Evolutionary conservation across 2,888 invertebrate species (phyloP), one percentile per base, ranked within the genome.

Genomic region (Zele albiditarsus): DNA sequence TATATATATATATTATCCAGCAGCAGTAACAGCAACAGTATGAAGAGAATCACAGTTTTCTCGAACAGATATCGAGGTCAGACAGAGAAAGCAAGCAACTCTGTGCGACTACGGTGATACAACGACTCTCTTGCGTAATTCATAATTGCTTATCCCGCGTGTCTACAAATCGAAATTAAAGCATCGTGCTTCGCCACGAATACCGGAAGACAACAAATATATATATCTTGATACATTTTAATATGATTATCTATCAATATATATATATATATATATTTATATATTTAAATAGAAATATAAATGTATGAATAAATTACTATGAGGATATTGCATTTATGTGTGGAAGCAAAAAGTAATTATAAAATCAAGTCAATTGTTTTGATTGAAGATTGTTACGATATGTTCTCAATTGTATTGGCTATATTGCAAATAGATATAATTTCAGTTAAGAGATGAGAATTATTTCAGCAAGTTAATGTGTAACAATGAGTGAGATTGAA

Each of bases 41-140:
- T 8, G 65, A 69, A 71, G 76, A 75, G 78, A 80, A 83, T 82
- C 81, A 79, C 77, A 77, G 79, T 82, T 82, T 80, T 81, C 81
- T 84, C 82, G 81, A 80, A 79, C 77, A 82, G 80, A 82, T 84
- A 88, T 88, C 82, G 84, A 83, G 86, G 87, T 86, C 87, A 84
- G 82, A 84, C 85, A 85, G 87, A 87, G 87, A 87, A 87, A 88
- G 88, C 86, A 84, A 84, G 83, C 80, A 78, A 73, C 77, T 79
- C 77, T 77, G 70, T 78, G 42, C 71, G 78, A 53, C 53, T 53
- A 20, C 80, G 79, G 82, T 83, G 83, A 84, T 84, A 85, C 85
- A 82, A 85, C 53, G 82, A 78, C 73, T 38, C 20, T 78, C 81
- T 87, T 86, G 82, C 82, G 85, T 82, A 85, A 87, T 86, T 85